Percentiles rank a stretch among this genome's conserved stretches.
Evolutionary conservation across 2,888 invertebrate genomes (phyloP).

Genomic region (Heliconius aoede): DNA sequence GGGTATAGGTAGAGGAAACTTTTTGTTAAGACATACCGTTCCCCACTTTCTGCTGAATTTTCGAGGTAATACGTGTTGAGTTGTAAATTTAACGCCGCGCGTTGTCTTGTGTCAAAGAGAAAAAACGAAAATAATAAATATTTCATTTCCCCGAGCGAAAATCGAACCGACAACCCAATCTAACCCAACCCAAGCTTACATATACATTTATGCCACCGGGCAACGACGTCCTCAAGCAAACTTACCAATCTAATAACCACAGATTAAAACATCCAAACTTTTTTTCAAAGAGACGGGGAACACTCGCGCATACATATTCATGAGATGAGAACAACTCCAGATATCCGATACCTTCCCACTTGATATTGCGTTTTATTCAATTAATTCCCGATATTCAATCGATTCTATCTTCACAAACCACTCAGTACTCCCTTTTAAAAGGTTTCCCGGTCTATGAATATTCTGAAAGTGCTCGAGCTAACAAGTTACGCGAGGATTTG

Average conservation of each 20-base stretch:
- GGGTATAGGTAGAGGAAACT: too few species aligned
- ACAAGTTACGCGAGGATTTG: constrained; percentile 45
- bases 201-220: too few species aligned
- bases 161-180: too few species aligned
- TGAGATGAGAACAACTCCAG: constrained; percentile 64
- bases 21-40: too few species aligned
- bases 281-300: constrained; percentile 65
- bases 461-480: constrained; percentile 55
- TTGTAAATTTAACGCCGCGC: too few species aligned
- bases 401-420: constrained; percentile 52
- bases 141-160: too few species aligned
- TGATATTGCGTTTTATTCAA: constrained; percentile 76
- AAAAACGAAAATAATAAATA: too few species aligned
- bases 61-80: too few species aligned
- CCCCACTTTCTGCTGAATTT: too few species aligned
- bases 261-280: constrained; percentile 53
- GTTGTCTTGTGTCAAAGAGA: too few species aligned
- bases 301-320: constrained; percentile 76
- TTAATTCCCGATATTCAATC: constrained; percentile 73
- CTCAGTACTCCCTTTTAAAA: constrained; percentile 51
- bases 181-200: too few species aligned
- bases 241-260: constrained; percentile 38
- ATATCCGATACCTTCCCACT: constrained; percentile 54
- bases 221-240: neutral
- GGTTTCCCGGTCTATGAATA: constrained; percentile 57